Evolutionary conservation across 2,797 vertebrate genomes (phyloP).

Genomic region (Neosalanx taihuensis): DNA sequence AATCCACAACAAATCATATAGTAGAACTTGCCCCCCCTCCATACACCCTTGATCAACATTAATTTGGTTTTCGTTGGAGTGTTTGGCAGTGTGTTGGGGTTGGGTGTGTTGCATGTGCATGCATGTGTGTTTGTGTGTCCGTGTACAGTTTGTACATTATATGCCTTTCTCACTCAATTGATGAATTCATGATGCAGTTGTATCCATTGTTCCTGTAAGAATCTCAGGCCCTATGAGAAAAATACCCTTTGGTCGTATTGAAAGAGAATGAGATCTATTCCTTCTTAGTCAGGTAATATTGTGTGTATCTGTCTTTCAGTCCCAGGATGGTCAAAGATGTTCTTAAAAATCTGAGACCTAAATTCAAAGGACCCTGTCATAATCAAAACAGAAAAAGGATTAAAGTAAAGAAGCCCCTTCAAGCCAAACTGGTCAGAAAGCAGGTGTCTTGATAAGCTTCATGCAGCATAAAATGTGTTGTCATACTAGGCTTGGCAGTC

Average conservation of each 20-base stretch:
- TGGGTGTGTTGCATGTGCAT: constrained; percentile 8
- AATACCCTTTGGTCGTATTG: constrained; percentile 1
- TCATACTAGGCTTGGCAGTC: constrained; percentile 79
- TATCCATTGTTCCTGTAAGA: background rate
- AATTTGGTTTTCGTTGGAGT: constrained; percentile 22
- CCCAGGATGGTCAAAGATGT: constrained; percentile 55
- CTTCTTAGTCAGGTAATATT: background rate
- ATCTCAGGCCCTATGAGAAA: constrained; percentile 11
- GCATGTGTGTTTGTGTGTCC: constrained; percentile 5
- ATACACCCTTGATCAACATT: constrained; percentile 3
- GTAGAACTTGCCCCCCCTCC: constrained; percentile 16
- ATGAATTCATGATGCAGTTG: constrained; percentile 23
- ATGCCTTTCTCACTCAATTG: background rate
- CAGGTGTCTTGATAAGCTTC: constrained; percentile 72
- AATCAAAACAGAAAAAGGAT: constrained; percentile 39
- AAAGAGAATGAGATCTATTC: constrained; percentile 1
- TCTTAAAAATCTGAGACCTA: constrained; percentile 37
- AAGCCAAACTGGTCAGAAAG: constrained; percentile 63
- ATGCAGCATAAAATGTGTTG: constrained; percentile 71
- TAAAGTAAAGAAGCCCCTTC: constrained; percentile 48
- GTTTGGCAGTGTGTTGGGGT: constrained; percentile 2
- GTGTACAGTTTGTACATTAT: constrained; percentile 13
- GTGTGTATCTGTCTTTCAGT: constrained; percentile 26
- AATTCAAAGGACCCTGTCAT: constrained; percentile 33
- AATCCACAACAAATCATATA: constrained; percentile 33